Conservation (phyloP, 92 coral and sea anemone genomes). For the Phenganax marumi region DNA sequence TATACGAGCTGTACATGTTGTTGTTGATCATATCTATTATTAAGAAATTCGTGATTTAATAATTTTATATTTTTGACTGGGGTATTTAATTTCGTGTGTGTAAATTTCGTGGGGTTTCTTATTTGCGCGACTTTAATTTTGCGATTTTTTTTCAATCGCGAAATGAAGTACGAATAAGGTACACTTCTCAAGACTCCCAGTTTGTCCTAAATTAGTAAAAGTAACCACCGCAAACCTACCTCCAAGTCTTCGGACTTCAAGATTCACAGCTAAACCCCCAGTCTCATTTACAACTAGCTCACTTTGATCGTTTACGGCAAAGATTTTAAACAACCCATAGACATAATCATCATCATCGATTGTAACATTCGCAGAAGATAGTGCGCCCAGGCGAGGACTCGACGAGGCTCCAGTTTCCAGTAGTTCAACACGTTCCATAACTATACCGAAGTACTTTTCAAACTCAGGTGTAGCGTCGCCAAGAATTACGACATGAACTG, state of each 20-base stretch:
- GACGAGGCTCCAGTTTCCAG: constrained; percentile 49
- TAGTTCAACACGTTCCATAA: constrained; percentile 68
- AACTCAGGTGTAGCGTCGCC: constrained; percentile 83
- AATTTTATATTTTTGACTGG: too few relatives aligned
- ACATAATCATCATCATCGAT: constrained; percentile 80
- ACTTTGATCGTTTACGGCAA: constrained; percentile 64
- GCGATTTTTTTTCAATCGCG: too few relatives aligned
- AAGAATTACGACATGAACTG: constrained; percentile 63
- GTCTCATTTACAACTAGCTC: constrained; percentile 69
- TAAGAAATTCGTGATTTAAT: too few relatives aligned
- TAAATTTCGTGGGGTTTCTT: too few relatives aligned
- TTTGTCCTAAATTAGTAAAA: too few relatives aligned
- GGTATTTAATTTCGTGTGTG: too few relatives aligned
- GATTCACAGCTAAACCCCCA: constrained; percentile 53
- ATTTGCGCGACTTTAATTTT: too few relatives aligned
- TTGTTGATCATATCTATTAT: too few relatives aligned
- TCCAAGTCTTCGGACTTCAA: constrained; percentile 71
- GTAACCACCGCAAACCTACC: constrained; percentile 46
- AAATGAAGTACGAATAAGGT: too few relatives aligned
- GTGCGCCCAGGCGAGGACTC: constrained; percentile 65
- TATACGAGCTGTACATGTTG: too few relatives aligned
- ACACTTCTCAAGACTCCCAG: too few relatives aligned
- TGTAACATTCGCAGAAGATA: constrained; percentile 67
- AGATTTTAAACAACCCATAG: constrained; percentile 76
- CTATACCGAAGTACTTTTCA: constrained; percentile 65